Evolutionary conservation across 2,113 vertebrate genomes (phyloP).

Genomic region (Sitta europaea): DNA sequence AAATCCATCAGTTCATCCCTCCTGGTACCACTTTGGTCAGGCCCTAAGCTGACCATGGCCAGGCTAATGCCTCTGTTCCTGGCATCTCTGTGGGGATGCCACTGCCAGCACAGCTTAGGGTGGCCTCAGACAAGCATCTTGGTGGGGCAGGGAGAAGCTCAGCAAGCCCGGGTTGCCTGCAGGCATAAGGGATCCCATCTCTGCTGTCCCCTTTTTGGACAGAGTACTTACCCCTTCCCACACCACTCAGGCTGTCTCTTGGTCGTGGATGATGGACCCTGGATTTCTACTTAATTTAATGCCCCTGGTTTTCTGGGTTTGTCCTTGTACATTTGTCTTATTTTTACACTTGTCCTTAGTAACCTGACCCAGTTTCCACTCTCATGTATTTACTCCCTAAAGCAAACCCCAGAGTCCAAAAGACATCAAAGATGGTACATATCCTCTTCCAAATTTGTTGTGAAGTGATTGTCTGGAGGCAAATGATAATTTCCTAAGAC

Average conservation of each 20-base stretch:
- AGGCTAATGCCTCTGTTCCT: not conserved
- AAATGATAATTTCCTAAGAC: not conserved
- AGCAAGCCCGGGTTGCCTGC: accelerated
- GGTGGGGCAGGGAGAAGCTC: not conserved
- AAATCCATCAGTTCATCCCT: not conserved
- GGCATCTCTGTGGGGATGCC: not conserved
- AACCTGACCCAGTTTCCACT: slow-evolving; percentile 1
- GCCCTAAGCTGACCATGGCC: accelerated
- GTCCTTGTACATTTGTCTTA: not conserved
- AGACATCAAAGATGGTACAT: not conserved
- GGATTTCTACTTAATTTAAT: not conserved
- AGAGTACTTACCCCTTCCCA: accelerated
- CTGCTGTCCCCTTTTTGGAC: not conserved
- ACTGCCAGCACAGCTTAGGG: accelerated
- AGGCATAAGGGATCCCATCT: accelerated
- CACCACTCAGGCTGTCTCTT: not conserved
- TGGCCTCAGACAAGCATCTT: accelerated
- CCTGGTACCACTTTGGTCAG: accelerated
- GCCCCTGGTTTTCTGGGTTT: not conserved
- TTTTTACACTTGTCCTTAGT: not conserved
- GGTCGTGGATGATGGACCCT: not conserved
- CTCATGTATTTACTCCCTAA: not conserved
- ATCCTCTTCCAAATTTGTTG: not conserved
- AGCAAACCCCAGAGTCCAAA: not conserved
- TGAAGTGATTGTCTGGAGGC: not conserved